Conservation (phyloP, 2,888 invertebrate genomes). For the Platerodrilus igneus region DNA sequence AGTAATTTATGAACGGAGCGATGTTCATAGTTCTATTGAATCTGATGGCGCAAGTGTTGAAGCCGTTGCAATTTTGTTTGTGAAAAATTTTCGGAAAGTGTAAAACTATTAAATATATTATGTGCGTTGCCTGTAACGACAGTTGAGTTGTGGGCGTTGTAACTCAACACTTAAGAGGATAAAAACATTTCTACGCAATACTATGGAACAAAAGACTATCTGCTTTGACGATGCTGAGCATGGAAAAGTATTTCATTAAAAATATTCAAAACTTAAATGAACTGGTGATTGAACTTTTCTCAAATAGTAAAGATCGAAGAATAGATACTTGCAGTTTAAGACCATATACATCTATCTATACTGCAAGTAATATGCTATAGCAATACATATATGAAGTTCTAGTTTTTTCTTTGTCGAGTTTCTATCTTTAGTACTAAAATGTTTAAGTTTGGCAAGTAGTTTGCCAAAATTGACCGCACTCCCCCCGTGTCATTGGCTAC, state of each 20-base stretch:
- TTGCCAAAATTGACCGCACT: no score
- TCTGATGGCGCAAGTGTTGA: no score
- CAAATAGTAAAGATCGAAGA: conserved; percentile 1
- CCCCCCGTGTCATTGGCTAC: no score
- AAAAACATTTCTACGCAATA: conserved; percentile 19
- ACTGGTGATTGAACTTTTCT: conserved; percentile 10
- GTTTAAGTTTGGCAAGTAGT: no score
- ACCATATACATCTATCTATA: no score
- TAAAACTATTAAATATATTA: conserved; percentile 10
- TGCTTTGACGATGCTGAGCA: conserved; percentile 14
- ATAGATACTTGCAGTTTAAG: no score
- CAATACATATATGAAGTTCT: no score
- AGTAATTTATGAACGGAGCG: conserved; percentile 8
- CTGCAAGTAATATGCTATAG: no score
- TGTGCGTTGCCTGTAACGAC: conserved; percentile 16
- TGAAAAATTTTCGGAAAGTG: conserved; percentile 4
- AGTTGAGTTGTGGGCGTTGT: no score
- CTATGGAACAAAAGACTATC: conserved; percentile 16
- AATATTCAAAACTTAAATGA: conserved; percentile 12
- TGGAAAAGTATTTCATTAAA: conserved; percentile 13
- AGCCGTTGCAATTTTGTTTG: conserved; percentile 8
- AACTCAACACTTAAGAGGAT: conserved; percentile 18
- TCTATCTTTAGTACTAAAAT: no score
- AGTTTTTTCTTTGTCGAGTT: no score
- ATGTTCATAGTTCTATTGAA: no score